Base-by-base conservation (phyloP, 2,113 vertebrate species). In the Rhinoptilus africanus region DNA sequence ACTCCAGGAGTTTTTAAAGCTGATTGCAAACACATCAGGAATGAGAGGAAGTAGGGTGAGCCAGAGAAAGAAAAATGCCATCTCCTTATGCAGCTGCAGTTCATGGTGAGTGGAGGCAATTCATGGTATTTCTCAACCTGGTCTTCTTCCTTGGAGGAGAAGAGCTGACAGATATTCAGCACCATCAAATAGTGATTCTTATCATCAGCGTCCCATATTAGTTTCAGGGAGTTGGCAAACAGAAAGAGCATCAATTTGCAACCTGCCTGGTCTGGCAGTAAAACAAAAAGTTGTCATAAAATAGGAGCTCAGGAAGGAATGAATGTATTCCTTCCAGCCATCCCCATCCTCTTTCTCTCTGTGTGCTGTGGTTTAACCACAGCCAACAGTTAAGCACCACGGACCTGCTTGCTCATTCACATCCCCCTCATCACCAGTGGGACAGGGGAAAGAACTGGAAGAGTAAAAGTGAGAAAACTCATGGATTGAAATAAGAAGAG, bases 311-410 rank as follows among this genome's bases (percentile, higher is more conserved):
- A n/a, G 8, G 18, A 79, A 37, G 21, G n/a, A 59, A 48, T 62
- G 0, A 56, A 54, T 75, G 78, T 74, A 71, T 59, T 95, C 35
- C 24, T 35, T 16, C 30, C 35, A 39, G 14, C 8, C 24, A 35
- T 30, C 18, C 1, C 0, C 0, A 0, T 66, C 19, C 8, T 78
- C 17, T 35, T 56, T 68, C 26, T 32, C 8, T 16, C 54, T 56
- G 18, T 32, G 18, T 32, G 18, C 30, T 20, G 30, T 30, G 6
- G 53, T 20, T 20, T 32, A 56, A 56, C 10, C 30, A 18, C 17
- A 56, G 18, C 18, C 7, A 6, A 30, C 54, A 32, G 30, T 30
- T 56, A 32, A 56, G 11, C 54, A 56, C 11, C 28, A 56, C 30
- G 8, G 30, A 32, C 6, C 18, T 19, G 30, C 18, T 56, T 20